Conservation (phyloP, 2,113 vertebrate genomes). For the Xyliphius kryptos region DNA sequence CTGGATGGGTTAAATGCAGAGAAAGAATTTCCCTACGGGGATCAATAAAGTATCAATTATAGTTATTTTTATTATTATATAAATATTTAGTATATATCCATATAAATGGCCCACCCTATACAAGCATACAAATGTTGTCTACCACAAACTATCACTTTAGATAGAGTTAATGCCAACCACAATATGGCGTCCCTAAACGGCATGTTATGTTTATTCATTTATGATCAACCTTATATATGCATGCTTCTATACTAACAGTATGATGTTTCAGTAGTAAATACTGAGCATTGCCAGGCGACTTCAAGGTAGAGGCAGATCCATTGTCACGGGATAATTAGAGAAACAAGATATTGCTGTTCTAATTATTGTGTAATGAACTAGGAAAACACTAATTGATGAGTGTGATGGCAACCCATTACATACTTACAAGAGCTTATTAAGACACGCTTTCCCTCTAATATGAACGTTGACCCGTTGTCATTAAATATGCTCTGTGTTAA, state of each 20-base stretch:
- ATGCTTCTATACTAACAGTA: constrained; percentile 3
- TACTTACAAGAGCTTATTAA: constrained; percentile 43
- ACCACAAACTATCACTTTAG: too few species aligned
- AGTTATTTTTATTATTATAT: too few species aligned
- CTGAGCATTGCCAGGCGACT: constrained; percentile 19
- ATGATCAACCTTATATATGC: constrained; percentile 13
- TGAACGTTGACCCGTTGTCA: constrained; percentile 37
- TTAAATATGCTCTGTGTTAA: constrained; percentile 40
- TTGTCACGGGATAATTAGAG: constrained; percentile 28
- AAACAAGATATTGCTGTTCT: constrained; percentile 37
- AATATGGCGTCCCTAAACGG: neutral
- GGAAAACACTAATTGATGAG: constrained; percentile 42
- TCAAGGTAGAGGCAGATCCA: constrained; percentile 13
- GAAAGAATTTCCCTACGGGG: too few species aligned
- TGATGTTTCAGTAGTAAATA: constrained; percentile 10
- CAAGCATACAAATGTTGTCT: too few species aligned
- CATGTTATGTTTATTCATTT: neutral
- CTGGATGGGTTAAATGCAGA: too few species aligned
- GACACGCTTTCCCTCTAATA: constrained; percentile 34
- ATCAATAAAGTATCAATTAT: too few species aligned
- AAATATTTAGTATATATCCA: too few species aligned
- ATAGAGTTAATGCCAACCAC: too few species aligned
- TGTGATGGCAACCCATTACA: constrained; percentile 39
- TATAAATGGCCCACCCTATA: too few species aligned
- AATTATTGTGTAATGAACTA: constrained; percentile 44